Base-by-base conservation (phyloP, 2,888 invertebrate genomes). In the Tipula unca region DNA sequence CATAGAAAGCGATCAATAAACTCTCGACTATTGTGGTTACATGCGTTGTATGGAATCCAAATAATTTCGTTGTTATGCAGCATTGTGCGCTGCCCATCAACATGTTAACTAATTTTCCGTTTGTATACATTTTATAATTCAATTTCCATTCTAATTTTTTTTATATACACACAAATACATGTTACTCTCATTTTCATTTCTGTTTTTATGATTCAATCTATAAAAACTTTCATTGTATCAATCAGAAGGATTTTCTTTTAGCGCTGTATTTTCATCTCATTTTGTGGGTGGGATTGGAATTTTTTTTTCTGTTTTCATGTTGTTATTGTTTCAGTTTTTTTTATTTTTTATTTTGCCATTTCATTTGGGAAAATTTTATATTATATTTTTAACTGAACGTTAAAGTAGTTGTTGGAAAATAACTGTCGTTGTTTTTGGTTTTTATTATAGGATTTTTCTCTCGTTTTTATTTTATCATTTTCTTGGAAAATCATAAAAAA, bases 211-310 rank as follows among this genome's bases (percentile, higher is more conserved):
- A 20, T 69, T 25, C 69, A 69, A 69, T 69, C 69, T 69, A 69
- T 69, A 69, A 69, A 69, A 69, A 69, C 69, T 69, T 69, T 69
- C 69, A 25, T 69, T 69, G 69, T 69, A 69, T 69, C 69, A 69
- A 69, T 69, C 69, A 69, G 69, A 69, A 25, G 69, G 69, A 69
- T 69, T 69, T 48, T 48, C n/a, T 48, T 48, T 48, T 48, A 48
- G 48, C n/a, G 3, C n/a, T 48, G n/a, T 14, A 48, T 48, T 48
- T 69, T 69, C 69, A 69, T 25, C 69, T 25, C 69, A 25, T 69
- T 69, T 69, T 69, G 69, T 69, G 69, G 69, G 69, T 69, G 69
- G 69, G 69, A 1, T 69, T 69, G 10, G 69, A 10, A 69, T 69
- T 8, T 25, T 69, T 20, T 69, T 69, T 54, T 54, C 20, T n/a